Percentiles rank a stretch among this genome's conserved stretches.
Evolutionary conservation across 2,797 vertebrate genomes (phyloP).

Genomic region (Darevskia mixta): DNA sequence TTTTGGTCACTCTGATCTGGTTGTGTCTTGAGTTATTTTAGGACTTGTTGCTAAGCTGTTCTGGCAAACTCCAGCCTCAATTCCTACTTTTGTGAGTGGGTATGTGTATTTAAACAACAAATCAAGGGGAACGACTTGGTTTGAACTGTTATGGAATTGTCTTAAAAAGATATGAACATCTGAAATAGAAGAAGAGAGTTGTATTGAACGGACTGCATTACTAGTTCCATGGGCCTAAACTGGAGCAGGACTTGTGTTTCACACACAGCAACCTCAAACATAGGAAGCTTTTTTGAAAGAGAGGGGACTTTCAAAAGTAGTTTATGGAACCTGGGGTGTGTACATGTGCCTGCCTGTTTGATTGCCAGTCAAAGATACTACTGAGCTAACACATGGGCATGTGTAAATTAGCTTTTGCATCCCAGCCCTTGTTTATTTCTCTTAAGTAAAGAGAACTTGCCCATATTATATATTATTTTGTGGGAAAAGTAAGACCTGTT

Average conservation of each 20-base stretch:
- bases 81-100: conserved; percentile 63
- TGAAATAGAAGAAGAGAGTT: conserved; percentile 51
- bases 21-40: conserved; percentile 75
- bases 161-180: conserved; percentile 58
- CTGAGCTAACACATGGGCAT: not conserved
- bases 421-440: conserved; percentile 25
- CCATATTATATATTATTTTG: conserved; percentile 12
- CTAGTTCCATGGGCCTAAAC: not conserved
- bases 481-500: conserved; percentile 21
- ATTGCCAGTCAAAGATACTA: not conserved
- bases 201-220: not conserved
- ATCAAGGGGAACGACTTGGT: conserved; percentile 38
- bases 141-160: conserved; percentile 38
- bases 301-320: not conserved
- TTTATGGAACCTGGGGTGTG: not conserved
- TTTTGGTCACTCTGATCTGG: conserved; percentile 70
- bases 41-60: conserved; percentile 72
- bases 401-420: not conserved
- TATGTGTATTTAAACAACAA: conserved; percentile 52
- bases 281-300: not conserved
- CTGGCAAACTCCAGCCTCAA: conserved; percentile 74
- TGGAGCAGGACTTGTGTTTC: not conserved
- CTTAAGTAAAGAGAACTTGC: conserved; percentile 45
- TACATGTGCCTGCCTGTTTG: no score
- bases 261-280: not conserved